These are phyloP conservation scores for Cheilosia vulpina DNA, from an alignment of 2,888 invertebrate species.

Conservation along the genomic window DNA sequence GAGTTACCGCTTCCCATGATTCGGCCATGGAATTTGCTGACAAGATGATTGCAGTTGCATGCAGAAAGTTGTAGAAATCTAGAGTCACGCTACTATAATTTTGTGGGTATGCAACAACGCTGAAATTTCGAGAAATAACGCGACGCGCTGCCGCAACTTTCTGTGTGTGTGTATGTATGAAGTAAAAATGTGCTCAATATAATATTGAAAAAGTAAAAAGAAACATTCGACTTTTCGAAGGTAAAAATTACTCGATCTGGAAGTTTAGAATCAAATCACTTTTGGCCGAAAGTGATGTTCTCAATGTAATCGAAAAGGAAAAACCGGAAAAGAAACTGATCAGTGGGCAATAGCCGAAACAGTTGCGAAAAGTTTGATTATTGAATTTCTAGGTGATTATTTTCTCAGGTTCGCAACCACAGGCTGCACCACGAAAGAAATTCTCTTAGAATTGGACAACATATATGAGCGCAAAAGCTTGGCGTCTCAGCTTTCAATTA, in stretches of 20 bases:
- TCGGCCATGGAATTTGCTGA: no score
- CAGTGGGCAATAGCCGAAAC: constrained; percentile 11
- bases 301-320: constrained; percentile 2
- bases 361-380: constrained; percentile 17
- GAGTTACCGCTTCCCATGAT: no score
- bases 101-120: no score
- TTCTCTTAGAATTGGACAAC: constrained; percentile 10
- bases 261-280: constrained; percentile 22
- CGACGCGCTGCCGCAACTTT: no score
- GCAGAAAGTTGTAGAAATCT: no score
- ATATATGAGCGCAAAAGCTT: constrained; percentile 33
- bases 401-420: constrained; percentile 29
- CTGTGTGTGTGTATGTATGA: no score
- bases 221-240: constrained; percentile 15
- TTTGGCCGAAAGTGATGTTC: constrained; percentile 20
- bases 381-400: constrained; percentile 27
- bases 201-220: constrained; percentile 5
- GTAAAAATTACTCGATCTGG: constrained; percentile 28
- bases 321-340: background rate
- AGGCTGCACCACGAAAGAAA: constrained; percentile 15
- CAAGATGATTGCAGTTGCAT: no score
- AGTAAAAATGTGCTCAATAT: no score
- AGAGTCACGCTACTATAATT: no score
- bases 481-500: constrained; percentile 27
- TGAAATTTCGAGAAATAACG: no score